Evolutionary conservation across 2,113 vertebrate genomes (phyloP).

Genomic region (Microcebus ravelobensis): DNA sequence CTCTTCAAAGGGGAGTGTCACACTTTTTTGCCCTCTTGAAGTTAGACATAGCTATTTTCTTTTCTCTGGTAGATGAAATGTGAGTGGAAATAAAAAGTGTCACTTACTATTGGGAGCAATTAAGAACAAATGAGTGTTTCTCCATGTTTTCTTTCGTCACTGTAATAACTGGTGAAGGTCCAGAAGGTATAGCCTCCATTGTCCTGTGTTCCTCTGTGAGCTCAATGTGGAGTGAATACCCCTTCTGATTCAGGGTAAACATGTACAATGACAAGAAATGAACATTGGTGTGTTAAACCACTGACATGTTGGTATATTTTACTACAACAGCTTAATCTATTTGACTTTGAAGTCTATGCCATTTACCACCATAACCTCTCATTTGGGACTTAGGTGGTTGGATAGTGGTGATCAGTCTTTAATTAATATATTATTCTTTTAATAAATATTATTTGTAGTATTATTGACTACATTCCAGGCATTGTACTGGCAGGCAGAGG

Average conservation of each 20-base stretch:
- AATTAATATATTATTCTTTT: neutral
- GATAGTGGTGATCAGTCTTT: neutral
- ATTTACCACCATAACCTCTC: neutral
- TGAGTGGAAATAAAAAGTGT: neutral
- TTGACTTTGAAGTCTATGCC: neutral
- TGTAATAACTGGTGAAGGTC: neutral
- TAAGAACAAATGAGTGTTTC: neutral
- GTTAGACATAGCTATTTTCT: neutral
- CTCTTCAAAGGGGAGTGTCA: neutral
- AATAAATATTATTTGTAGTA: neutral
- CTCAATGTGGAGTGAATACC: neutral
- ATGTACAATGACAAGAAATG: neutral
- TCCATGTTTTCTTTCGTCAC: neutral
- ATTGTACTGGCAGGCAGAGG: neutral
- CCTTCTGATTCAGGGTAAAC: neutral
- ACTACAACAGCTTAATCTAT: neutral
- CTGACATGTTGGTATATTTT: neutral
- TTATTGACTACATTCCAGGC: neutral
- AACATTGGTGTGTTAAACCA: neutral
- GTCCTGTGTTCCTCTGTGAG: neutral
- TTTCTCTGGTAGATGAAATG: neutral
- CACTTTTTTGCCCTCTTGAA: neutral
- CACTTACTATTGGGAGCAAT: neutral
- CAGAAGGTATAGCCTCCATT: neutral
- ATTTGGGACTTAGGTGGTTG: neutral